Evolutionary conservation across 2,797 vertebrate species (phyloP), one percentile per base, ranked within the genome.

Genomic region (Gallinago solitaria): DNA sequence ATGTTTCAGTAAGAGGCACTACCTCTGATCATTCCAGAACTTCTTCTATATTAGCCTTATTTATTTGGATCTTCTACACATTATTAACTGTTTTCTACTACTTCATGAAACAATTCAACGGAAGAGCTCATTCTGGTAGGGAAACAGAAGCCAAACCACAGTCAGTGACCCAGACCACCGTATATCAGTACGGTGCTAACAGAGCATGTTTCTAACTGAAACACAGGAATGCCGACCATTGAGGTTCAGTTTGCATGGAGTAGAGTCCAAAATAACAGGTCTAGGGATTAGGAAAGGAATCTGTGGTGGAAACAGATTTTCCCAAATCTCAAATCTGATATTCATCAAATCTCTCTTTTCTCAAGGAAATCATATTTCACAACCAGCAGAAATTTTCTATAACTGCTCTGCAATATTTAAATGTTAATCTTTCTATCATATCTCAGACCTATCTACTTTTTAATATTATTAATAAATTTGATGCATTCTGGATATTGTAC

Each of bases 211-310:
- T 82, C 41, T 41, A 12, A 21, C 10, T 12, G 41, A 68, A 67
- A 59, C 4, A 53, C 5, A 21, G 47, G 12, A 70, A 54, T 1
- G 0, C 16, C 59, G 18, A 60, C 4, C 17, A 12, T 19, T 1
- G 0, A 67, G 16, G 25, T 24, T 48, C 9, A 30, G 50, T 86
- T 70, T 53, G 5, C 15, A 33, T 83, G 20, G 15, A 83, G 18
- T 1, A 47, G 19, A 41, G 30, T 24, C 18, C 53, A 85, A 87
- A 87, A 45, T 37, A 78, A 6, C 13, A 74, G 14, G 4, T 35
- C 27, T 61, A 54, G 17, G 6, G 12, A 19, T 83, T 57, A 83
- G 27, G 13, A 6, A 75, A 30, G 14, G 11, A 78, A 73, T 70
- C 27, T 12, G n/a, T 30, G 12, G 8, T 70, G n/a, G 50, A 91